A percentile compares a stretch with the other conserved stretches of the same genome.
Evolutionary conservation across 2,888 invertebrate species (phyloP).

Genomic region (Griposia aprilina): DNA sequence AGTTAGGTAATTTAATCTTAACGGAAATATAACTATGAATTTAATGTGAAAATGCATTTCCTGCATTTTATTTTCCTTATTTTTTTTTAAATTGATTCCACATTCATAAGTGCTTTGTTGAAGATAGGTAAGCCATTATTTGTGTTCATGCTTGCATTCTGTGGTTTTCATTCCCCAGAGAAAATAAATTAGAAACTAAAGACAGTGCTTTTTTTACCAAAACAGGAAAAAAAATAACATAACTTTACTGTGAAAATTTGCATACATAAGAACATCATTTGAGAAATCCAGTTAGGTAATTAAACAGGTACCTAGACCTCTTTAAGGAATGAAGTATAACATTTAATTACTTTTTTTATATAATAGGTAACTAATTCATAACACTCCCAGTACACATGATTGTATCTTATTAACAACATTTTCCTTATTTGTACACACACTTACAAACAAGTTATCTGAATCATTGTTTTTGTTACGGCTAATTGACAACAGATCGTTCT

Average conservation of each 20-base stretch:
- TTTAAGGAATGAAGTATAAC: not conserved
- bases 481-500: not conserved
- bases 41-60: not conserved
- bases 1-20: not conserved
- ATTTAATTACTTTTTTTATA: not conserved
- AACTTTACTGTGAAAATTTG: not conserved
- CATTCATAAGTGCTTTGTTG: not conserved
- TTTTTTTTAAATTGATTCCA: not conserved
- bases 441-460: constrained; percentile 6
- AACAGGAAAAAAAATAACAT: not conserved
- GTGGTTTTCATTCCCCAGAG: too few relatives aligned
- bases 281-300: not conserved
- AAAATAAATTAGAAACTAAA: not conserved
- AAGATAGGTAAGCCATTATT: not conserved
- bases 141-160: not conserved
- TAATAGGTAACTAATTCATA: too few relatives aligned
- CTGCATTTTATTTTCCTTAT: not conserved
- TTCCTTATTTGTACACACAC: constrained; percentile 14
- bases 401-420: not conserved
- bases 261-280: too few relatives aligned
- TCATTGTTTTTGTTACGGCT: constrained; percentile 20
- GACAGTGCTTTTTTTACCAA: too few relatives aligned
- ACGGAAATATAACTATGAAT: not conserved
- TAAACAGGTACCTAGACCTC: too few relatives aligned
- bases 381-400: not conserved